phyloP scores from a whole-genome alignment of 2,797 vertebrate species.

The Rhinichthys osculus region DNA sequence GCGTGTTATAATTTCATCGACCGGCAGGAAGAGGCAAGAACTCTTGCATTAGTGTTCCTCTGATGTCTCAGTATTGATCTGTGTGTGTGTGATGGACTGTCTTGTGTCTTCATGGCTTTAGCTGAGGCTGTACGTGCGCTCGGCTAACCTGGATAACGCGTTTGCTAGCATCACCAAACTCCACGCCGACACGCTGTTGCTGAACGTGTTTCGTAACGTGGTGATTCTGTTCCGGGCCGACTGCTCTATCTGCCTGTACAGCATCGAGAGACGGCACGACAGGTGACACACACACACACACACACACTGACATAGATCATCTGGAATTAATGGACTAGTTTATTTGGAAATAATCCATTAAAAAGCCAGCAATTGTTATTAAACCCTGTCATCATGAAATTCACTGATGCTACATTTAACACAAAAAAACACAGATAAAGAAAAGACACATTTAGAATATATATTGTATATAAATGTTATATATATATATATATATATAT shows the following conservation, averaged over 20 bases:
- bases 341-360: not conserved
- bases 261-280: conserved; percentile 88
- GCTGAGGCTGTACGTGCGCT: conserved; percentile 92
- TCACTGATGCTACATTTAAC: too few relatives aligned
- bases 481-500: too few relatives aligned
- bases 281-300: conserved; percentile 73
- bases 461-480: too few relatives aligned
- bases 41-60: not conserved
- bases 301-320: not conserved
- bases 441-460: too few relatives aligned
- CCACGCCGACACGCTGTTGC: conserved; percentile 89
- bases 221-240: conserved; percentile 93
- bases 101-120: conserved; percentile 60
- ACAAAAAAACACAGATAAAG: too few relatives aligned
- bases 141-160: conserved; percentile 94
- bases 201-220: conserved; percentile 96
- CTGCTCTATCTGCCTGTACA: conserved; percentile 98
- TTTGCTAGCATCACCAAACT: conserved; percentile 94
- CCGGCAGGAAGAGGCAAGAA: conserved; percentile 91
- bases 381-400: too few relatives aligned
- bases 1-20: conserved; percentile 96
- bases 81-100: conserved; percentile 14
- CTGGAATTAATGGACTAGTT: too few relatives aligned
- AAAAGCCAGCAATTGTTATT: too few relatives aligned
- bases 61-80: not conserved